These are phyloP conservation scores for Trogon surrucura DNA, from an alignment of 2,113 vertebrate species.

Conservation along the genomic window DNA sequence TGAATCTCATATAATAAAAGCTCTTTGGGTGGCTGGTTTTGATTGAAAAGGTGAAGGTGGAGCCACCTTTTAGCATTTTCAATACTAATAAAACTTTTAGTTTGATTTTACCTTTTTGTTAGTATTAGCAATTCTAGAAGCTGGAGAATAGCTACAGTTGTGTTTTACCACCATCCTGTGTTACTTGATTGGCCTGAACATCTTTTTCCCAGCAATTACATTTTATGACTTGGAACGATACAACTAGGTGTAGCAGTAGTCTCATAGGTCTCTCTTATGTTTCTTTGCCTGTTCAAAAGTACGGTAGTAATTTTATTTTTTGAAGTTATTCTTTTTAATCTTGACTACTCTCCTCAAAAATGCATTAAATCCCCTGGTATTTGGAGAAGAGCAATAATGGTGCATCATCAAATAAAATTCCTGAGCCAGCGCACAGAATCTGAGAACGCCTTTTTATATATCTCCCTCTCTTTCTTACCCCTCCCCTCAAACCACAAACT, in stretches of 20 bases:
- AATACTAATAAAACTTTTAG: not conserved
- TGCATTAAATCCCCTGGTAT: not conserved
- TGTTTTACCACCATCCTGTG: slow-evolving; percentile 13
- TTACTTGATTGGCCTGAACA: slow-evolving; percentile 7
- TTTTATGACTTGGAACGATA: slow-evolving; percentile 31
- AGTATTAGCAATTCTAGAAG: not conserved
- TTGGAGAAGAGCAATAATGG: not conserved
- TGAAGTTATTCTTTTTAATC: slow-evolving; percentile 29
- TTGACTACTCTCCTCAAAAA: slow-evolving; percentile 23
- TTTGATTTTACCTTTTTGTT: not conserved
- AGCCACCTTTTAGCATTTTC: slow-evolving; percentile 3
- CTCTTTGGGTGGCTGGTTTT: slow-evolving; percentile 29
- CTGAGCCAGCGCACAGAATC: not conserved
- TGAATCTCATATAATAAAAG: slow-evolving; percentile 24
- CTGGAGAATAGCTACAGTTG: not conserved
- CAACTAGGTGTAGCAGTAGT: not conserved
- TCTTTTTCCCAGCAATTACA: slow-evolving; percentile 32
- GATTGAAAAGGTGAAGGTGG: slow-evolving; percentile 24
- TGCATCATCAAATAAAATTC: slow-evolving; percentile 20
- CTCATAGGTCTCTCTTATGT: not conserved
- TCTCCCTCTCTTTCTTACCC: not conserved
- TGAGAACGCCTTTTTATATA: not conserved
- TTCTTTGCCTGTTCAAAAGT: not conserved
- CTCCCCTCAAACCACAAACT: not conserved
- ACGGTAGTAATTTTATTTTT: not conserved